phyloP scores from a whole-genome alignment of 2,888 invertebrate species.

The Pemphredon lugubris region DNA sequence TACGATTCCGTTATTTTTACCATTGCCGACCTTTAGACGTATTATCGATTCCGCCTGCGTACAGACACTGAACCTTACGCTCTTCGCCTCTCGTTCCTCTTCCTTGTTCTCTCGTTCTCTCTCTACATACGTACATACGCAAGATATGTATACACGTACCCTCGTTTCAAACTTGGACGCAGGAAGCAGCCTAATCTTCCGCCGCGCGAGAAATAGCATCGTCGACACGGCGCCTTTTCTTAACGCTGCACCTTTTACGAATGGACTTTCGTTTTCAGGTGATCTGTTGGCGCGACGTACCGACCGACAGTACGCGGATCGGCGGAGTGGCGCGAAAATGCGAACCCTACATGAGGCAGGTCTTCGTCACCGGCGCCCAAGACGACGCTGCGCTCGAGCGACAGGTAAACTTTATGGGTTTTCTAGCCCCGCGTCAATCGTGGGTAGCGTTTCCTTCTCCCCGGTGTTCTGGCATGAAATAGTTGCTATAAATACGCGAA shows the following conservation, averaged over 20 bases:
- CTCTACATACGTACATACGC: too few species aligned
- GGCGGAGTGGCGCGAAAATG: slow-evolving; percentile 96
- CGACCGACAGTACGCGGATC: slow-evolving; percentile 92
- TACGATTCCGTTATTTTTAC: slow-evolving; percentile 68
- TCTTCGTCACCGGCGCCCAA: slow-evolving; percentile 89
- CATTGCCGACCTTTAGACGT: background rate
- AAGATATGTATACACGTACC: too few species aligned
- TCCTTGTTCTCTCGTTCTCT: too few species aligned
- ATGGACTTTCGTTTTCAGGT: slow-evolving; percentile 82
- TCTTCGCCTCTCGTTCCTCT: too few species aligned
- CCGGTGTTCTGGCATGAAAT: background rate
- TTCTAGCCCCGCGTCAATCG: too few species aligned
- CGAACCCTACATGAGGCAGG: slow-evolving; percentile 98
- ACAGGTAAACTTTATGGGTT: slow-evolving; percentile 84
- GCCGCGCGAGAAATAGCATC: too few species aligned
- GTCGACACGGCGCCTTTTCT: background rate
- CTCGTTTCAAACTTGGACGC: too few species aligned
- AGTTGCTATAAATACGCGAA: slow-evolving; percentile 10
- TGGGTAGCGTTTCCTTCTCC: background rate
- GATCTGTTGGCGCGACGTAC: slow-evolving; percentile 96
- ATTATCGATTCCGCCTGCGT: background rate
- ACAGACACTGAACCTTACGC: too few species aligned
- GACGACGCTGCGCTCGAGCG: slow-evolving; percentile 82
- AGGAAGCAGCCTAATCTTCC: too few species aligned
- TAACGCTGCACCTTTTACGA: too few species aligned